Evolutionary conservation across 2,797 vertebrate genomes (phyloP), one percentile per base, ranked within the genome.

Genomic region (Acanthurus lineatus): DNA sequence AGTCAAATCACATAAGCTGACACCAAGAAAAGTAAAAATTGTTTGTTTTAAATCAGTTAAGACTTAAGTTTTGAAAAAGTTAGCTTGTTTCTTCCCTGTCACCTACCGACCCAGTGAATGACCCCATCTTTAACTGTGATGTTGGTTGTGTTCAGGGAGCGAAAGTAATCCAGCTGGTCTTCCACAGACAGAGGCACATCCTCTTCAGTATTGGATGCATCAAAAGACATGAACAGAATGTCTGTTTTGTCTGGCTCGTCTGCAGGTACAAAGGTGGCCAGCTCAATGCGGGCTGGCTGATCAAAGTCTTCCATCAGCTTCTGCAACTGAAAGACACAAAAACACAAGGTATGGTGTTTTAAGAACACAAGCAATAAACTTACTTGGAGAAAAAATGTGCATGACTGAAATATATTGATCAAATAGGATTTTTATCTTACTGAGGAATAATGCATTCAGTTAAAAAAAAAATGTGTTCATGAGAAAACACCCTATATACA

Each of bases 31-130:
- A 2, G 2, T 51, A 12, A 47, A 14, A 5, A 28, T 44, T 9
- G n/a, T 10, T 49, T 15, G 12, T 59, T 2, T 45, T 0, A 22
- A 54, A 7, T 48, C 5, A 6, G 2, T 38, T 19, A 65, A 10
- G 16, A 52, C 22, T 35, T 22, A 7, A 12, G 14, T 49, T 6
- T 12, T 40, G 28, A 57, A 10, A 6, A 8, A 16, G 1, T 3
- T 4, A 11, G 71, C 14, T 7, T 19, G 16, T 40, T 16, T 35
- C 20, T 45, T 10, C 8, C 16, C 2, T 10, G 8, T 47, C 28
- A 44, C 86, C 38, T 40, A 95, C 94, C 93, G 0, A 90, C 47
- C 94, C 92, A 94, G 80, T 86, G 53, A 17, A 95, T 73, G 19
- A 88, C 47, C 12, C 86, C 72, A 0, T 90, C 72, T 20, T 1